Base-by-base conservation (phyloP, 2,888 invertebrate species). In the Lithophane socia region DNA sequence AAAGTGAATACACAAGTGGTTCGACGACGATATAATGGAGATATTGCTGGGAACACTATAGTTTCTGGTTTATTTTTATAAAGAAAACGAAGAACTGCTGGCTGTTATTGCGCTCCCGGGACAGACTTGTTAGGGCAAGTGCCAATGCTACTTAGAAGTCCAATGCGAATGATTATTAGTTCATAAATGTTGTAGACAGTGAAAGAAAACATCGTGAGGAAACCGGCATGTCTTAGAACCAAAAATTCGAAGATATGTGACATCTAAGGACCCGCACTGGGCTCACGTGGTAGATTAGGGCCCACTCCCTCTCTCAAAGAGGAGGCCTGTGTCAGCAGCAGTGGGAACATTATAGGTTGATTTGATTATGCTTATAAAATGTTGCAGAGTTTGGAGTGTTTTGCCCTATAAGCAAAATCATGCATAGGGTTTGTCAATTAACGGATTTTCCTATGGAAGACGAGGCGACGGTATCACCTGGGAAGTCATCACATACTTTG, bases 1-100 rank as follows among this genome's bases (percentile, higher is more conserved):
- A 77, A 80, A 75, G 78, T 80, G 90, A 90, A 91, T 90, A 90
- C 86, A 80, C 77, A 85, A 90, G 79, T 82, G 79, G 85, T 75
- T 73, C 65, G 76, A 87, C 85, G 73, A 86, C 70, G 77, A 82
- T 84, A 77, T 80, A 73, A 80, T 71, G 63, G 63, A 63, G 52
- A 56, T 78, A 60, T 56, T 44, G 49, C 42, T 52, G 49, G 8
- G 18, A 76, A 77, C n/a, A 61, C 61, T 44, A 21, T 54, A 54
- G 42, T 12, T 49, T n/a, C 16, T 21, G n/a, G 42, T 29, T 61
- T 58, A 24, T 52, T 78, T 64, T 42, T 80, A 24, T 21, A 49
- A 64, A 74, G n/a, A n/a, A 29, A 49, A 29, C 12, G 2, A 37
- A 73, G 37, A 47, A 13, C 13, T 63, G 47, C 18, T 42, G 12